Evolutionary conservation across 2,797 vertebrate species (phyloP).

Genomic region (Epinephelus coioides): DNA sequence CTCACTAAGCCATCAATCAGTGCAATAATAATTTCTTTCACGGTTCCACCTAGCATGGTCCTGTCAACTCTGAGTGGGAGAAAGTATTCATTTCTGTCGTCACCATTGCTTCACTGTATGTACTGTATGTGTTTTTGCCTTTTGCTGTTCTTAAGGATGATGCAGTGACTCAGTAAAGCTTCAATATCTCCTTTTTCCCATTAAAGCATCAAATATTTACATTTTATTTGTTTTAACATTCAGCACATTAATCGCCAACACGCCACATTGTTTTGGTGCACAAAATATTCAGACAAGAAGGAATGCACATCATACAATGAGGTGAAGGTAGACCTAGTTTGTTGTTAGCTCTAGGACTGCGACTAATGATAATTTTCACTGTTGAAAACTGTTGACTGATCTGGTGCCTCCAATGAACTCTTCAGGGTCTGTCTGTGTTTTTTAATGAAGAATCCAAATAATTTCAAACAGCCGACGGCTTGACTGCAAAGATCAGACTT

Average conservation of each 20-base stretch:
- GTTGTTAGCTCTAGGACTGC: too few relatives aligned
- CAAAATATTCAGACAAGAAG: background rate
- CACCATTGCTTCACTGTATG: background rate
- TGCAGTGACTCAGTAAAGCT: background rate
- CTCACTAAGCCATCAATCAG: slow-evolving; percentile 33
- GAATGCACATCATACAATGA: too few relatives aligned
- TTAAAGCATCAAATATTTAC: background rate
- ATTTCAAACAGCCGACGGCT: too few relatives aligned
- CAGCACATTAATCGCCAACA: background rate
- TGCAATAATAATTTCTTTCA: background rate
- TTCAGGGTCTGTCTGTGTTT: too few relatives aligned
- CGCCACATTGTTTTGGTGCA: background rate
- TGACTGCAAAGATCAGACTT: too few relatives aligned
- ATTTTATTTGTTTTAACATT: background rate
- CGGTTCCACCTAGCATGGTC: background rate
- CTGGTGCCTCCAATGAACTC: too few relatives aligned
- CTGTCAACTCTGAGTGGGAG: slow-evolving; percentile 17
- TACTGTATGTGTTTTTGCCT: background rate
- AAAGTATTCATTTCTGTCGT: background rate
- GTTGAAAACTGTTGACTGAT: too few relatives aligned
- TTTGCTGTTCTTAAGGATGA: slow-evolving; percentile 11
- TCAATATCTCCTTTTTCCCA: background rate
- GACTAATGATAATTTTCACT: too few relatives aligned
- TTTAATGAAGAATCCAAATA: too few relatives aligned
- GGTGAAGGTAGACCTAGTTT: too few relatives aligned